Evolutionary conservation across 2,888 invertebrate species (phyloP), one percentile per base, ranked within the genome.

Genomic region (Halocaridina rubra): DNA sequence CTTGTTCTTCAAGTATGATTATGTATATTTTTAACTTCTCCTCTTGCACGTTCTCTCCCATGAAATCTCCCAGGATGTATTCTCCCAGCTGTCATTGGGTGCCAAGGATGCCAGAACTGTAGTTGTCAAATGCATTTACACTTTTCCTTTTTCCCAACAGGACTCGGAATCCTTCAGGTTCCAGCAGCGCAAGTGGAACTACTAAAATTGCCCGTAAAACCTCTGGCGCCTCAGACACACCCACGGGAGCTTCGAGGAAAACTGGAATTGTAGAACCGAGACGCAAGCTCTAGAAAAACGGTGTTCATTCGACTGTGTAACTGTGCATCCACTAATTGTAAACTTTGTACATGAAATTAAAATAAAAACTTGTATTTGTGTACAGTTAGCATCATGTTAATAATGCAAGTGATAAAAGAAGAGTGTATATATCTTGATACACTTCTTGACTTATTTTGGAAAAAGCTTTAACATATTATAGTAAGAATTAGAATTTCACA

Each of bases 81-180:
- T n/a, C n/a, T n/a, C n/a, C n/a, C n/a, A n/a, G n/a, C n/a, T n/a
- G n/a, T n/a, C n/a, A n/a, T n/a, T n/a, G n/a, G n/a, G n/a, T n/a
- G n/a, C n/a, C n/a, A n/a, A n/a, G n/a, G n/a, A n/a, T n/a, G n/a
- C n/a, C n/a, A n/a, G n/a, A n/a, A n/a, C n/a, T n/a, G n/a, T n/a
- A n/a, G n/a, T n/a, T n/a, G n/a, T n/a, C n/a, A n/a, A n/a, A n/a
- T n/a, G n/a, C n/a, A n/a, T n/a, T n/a, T n/a, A n/a, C n/a, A n/a
- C n/a, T n/a, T n/a, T 7, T 16, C 8, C 10, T 69, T 22, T 29
- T 13, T 69, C 32, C 64, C 84, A 80, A 64, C 89, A 95, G 95
- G 92, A 94, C 94, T 91, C 92, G 95, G 90, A 95, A 95, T 89
- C 95, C 95, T 79, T 95, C 95, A 80, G 95, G 95, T 84, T 94